Percentiles rank a stretch among this genome's conserved stretches.
phyloP scores from a whole-genome alignment of 1,140 invertebrate species.

The Cyclina sinensis region DNA sequence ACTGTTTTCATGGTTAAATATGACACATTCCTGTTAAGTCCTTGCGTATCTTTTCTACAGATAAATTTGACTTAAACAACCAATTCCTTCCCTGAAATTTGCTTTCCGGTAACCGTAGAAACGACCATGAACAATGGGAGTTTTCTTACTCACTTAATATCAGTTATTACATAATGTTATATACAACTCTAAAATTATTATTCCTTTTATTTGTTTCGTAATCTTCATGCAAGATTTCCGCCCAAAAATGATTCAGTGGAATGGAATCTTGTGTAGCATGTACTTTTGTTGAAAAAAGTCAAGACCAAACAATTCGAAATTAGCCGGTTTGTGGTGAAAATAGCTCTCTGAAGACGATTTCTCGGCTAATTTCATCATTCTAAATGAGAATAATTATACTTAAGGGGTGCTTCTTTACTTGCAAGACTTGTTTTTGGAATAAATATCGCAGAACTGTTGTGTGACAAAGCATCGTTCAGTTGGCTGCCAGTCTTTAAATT shows the following conservation, averaged over 20 bases:
- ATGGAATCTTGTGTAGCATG: neutral
- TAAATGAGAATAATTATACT: constrained; percentile 15
- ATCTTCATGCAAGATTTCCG: neutral
- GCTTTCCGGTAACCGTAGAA: no score
- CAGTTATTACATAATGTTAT: no score
- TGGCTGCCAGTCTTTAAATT: neutral
- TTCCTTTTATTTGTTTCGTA: no score
- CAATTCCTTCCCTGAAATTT: no score
- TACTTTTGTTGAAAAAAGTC: neutral
- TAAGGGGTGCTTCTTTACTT: neutral
- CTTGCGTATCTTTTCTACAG: no score
- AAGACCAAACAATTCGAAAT: neutral
- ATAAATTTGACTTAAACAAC: no score
- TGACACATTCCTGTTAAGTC: no score
- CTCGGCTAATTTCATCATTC: neutral
- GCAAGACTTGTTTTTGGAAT: neutral
- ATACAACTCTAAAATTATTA: no score
- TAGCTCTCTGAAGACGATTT: neutral
- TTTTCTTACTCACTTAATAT: no score
- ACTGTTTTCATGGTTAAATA: no score
- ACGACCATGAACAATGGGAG: no score
- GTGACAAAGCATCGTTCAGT: neutral
- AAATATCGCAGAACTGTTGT: neutral
- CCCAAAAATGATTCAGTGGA: constrained; percentile 13
- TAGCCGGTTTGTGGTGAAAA: constrained; percentile 5